Evolutionary conservation across 2,113 vertebrate species (phyloP), one percentile per base, ranked within the genome.

Genomic region (Microtus oregoni): DNA sequence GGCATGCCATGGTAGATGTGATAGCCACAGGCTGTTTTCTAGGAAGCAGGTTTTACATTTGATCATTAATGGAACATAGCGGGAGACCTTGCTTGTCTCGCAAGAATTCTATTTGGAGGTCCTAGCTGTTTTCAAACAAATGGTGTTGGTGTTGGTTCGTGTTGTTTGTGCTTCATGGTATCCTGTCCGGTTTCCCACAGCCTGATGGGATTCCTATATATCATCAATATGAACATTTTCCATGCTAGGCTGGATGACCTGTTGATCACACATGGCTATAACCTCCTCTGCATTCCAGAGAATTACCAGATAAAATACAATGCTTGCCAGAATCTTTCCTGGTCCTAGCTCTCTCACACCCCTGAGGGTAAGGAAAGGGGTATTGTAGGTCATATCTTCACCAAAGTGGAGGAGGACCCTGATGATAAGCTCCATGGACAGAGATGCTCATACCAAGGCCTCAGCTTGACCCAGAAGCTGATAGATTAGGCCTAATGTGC

Each of bases 301-400:
- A 99, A 99, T 97, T 99, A 99, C 90, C 99, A 99, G 94, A 99
- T 99, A 99, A 99, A 99, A 73, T 99, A 99, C 72, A 99, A 99
- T 63, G 99, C 99, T 94, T 99, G 99, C 95, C 99, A 99, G 26
- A 99, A 98, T 15, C 95, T 99, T n/a, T 99, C 99, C 19, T 99
- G 99, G 99, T 99, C 99, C 5, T 99, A 99, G 98, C 98, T 99
- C 4, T 99, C 99, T 2, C 99, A 99, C 90, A 99, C 99, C 30
- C 99, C 99, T 7, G 99, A 99, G 88, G 98, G 99, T 44, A 99
- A 99, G 97, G 99, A 99, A 52, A 98, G 99, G 22, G 99, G 99
- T 97, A 99, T 99, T 44, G 99, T 99, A 61, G 99, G 99, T 96
- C 99, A 93, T 70, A 98, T 99, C 35, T 97, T 99, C 85, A 99